Evolutionary conservation across 2,113 vertebrate species (phyloP).

Genomic region (Aptenodytes forsteri): DNA sequence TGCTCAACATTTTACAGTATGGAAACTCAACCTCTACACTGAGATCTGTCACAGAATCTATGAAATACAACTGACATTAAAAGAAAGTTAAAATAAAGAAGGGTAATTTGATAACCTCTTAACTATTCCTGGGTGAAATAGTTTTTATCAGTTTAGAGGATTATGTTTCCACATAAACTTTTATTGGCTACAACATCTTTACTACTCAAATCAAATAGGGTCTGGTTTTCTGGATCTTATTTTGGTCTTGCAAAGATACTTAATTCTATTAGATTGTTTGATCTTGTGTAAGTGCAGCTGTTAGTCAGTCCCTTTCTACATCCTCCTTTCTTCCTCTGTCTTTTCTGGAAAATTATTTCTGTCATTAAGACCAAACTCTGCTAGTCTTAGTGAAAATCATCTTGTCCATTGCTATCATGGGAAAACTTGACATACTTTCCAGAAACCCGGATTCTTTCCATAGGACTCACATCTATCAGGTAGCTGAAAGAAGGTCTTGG

Average conservation of each 20-base stretch:
- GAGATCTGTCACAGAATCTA: neutral
- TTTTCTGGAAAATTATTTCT: constrained; percentile 2
- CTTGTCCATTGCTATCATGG: neutral
- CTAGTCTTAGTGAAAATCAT: neutral
- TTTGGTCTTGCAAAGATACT: constrained; percentile 26
- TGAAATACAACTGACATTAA: neutral
- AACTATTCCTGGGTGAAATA: constrained; percentile 4
- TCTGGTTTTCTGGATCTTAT: constrained; percentile 3
- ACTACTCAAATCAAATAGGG: neutral
- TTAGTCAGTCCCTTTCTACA: neutral
- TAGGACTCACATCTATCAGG: neutral
- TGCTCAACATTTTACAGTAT: neutral
- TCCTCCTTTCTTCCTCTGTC: neutral
- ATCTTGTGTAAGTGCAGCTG: constrained; percentile 29
- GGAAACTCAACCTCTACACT: neutral
- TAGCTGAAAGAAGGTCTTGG: neutral
- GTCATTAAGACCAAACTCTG: neutral
- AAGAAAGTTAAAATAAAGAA: neutral
- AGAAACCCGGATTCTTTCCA: neutral
- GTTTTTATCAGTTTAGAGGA: neutral
- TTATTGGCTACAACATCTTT: constrained; percentile 31
- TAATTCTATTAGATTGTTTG: constrained; percentile 46
- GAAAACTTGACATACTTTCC: neutral
- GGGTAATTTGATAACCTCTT: neutral
- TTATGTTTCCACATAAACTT: constrained; percentile 23